Conservation (phyloP, 2,113 vertebrate genomes). For the Spilogale gracilis region DNA sequence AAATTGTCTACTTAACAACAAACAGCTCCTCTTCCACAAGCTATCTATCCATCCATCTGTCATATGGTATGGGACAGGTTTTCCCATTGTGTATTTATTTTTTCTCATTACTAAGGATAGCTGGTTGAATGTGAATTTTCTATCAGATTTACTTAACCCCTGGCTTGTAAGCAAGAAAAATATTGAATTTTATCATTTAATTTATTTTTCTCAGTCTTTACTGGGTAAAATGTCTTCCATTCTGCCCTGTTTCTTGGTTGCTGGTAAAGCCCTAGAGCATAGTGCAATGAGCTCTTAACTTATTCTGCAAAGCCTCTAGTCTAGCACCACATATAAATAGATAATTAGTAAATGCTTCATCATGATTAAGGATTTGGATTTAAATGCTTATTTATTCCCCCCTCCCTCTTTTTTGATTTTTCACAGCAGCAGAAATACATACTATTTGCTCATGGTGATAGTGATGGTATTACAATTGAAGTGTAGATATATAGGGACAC, state of each 20-base stretch:
- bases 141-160: constrained; percentile 77
- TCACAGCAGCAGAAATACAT: background rate
- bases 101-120: constrained; percentile 74
- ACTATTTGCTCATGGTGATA: background rate
- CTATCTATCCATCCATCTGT: constrained; percentile 61
- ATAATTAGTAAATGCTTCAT: background rate
- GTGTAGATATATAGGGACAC: background rate
- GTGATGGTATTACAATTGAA: background rate
- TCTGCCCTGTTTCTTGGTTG: background rate
- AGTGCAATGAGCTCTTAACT: background rate
- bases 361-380: background rate
- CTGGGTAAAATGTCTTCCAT: background rate
- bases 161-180: constrained; percentile 65
- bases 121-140: constrained; percentile 70
- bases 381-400: background rate
- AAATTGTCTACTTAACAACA: constrained; percentile 66
- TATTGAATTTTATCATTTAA: constrained; percentile 57
- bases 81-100: constrained; percentile 72
- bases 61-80: constrained; percentile 64
- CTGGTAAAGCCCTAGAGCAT: background rate
- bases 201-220: constrained; percentile 52
- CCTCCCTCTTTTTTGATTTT: background rate
- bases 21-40: constrained; percentile 48
- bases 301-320: background rate
- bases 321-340: background rate